Evolutionary conservation across 2,888 invertebrate genomes (phyloP), one percentile per base, ranked within the genome.

Genomic region (Iselma pallidipennis): DNA sequence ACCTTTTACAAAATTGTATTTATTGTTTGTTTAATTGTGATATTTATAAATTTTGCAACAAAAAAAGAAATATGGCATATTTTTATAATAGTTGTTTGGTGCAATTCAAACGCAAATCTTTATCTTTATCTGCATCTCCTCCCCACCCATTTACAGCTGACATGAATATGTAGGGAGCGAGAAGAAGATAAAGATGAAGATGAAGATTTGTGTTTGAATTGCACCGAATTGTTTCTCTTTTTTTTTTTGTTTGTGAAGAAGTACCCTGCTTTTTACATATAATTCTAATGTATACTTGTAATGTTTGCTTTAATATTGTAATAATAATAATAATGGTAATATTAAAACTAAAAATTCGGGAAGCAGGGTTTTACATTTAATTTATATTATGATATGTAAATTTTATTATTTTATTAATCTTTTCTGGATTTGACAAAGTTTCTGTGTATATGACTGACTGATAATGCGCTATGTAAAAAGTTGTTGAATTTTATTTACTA

Each of bases 291-390:
- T n/a, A 51, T 37, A 37, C 19, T 50, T n/a, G 16, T 50, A 26
- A n/a, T 56, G 26, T 49, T 12, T 14, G 1, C 2, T 26, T 2
- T 54, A 14, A 6, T 54, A n/a, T 37, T 29, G 25, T 54, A 12
- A 33, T 21, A 12, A 19, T 37, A 6, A n/a, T 10, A 23, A 21
- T 50, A 50, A 23, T 48, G n/a, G 9, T 7, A 16, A 9, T 12
- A 48, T 7, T 12, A 48, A 7, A 14, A 26, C 28, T 29, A 55
- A 28, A 21, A 19, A 16, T 53, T 62, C 58, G 62, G 62, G 42
- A 59, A 58, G 29, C 62, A 62, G 62, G 62, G 62, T 62, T 62
- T 55, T 25, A 14, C 37, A 55, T 19, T 16, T 45, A 19, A 16
- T 16, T 25, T 45, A 45, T 29, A 26, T 10, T 56, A 49, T 42